A percentile compares a stretch with the other conserved stretches of the same genome.
phyloP scores from a whole-genome alignment of 2,113 vertebrate species.

The Forbesichthys papilliferus region DNA sequence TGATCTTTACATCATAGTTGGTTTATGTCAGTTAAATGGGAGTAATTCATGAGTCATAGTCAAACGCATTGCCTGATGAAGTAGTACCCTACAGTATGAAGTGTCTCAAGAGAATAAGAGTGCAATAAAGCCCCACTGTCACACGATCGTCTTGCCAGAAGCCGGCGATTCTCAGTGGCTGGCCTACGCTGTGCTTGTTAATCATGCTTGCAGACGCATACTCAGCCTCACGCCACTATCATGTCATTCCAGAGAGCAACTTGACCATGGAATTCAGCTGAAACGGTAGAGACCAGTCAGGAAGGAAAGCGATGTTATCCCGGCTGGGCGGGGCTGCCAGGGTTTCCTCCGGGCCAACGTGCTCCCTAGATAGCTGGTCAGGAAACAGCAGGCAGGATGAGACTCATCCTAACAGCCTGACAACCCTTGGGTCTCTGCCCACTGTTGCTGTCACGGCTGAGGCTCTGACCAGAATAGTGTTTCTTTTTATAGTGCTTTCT shows the following conservation, averaged over 20 bases:
- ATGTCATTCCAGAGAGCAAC: constrained; percentile 54
- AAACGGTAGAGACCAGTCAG: constrained; percentile 65
- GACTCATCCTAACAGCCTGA: constrained; percentile 64
- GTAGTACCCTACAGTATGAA: too few relatives aligned
- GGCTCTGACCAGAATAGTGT: constrained; percentile 31
- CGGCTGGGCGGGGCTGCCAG: constrained; percentile 61
- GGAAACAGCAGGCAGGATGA: constrained; percentile 76
- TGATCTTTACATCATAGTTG: too few relatives aligned
- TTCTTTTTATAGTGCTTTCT: constrained; percentile 25
- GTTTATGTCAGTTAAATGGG: too few relatives aligned
- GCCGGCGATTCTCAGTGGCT: too few relatives aligned
- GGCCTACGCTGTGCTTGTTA: too few relatives aligned
- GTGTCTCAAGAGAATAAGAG: too few relatives aligned
- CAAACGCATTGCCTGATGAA: too few relatives aligned
- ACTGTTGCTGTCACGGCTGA: constrained; percentile 30
- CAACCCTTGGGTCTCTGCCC: constrained; percentile 21
- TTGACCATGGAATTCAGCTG: constrained; percentile 57
- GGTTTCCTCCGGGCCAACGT: constrained; percentile 60
- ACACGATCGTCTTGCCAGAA: too few relatives aligned
- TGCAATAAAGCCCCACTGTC: too few relatives aligned
- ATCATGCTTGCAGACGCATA: constrained; percentile 1
- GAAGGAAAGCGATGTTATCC: constrained; percentile 76
- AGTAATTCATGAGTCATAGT: too few relatives aligned
- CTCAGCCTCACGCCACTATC: constrained; percentile 18
- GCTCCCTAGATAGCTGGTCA: constrained; percentile 69